These are phyloP conservation scores for Musca vetustissima DNA, from an alignment of 1,140 invertebrate genomes.

Conservation along the genomic window DNA sequence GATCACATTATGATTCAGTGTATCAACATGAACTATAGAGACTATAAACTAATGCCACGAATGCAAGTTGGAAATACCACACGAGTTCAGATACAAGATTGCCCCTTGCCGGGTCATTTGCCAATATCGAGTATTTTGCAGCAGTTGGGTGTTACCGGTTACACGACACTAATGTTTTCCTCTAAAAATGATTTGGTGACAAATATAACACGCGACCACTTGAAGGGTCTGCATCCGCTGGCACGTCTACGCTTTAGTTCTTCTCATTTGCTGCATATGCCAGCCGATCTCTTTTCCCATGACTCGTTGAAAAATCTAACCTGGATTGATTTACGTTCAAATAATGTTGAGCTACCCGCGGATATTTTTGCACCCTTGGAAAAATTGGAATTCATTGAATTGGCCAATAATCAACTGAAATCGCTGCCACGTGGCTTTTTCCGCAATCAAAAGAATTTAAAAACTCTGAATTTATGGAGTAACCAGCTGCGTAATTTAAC, in stretches of 20 bases:
- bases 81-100: slow-evolving; percentile 43
- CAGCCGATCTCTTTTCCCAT: slow-evolving; percentile 62
- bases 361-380: slow-evolving; percentile 60
- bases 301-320: slow-evolving; percentile 58
- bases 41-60: slow-evolving; percentile 41
- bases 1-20: slow-evolving; percentile 44
- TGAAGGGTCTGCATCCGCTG: slow-evolving; percentile 40
- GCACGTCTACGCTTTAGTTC: slow-evolving; percentile 42
- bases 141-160: slow-evolving; percentile 39
- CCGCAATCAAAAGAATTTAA: slow-evolving; percentile 60
- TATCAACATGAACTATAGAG: slow-evolving; percentile 34
- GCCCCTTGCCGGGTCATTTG: slow-evolving; percentile 41
- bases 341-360: slow-evolving; percentile 61
- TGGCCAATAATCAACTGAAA: slow-evolving; percentile 63
- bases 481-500: slow-evolving; percentile 64
- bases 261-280: slow-evolving; percentile 56
- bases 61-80: slow-evolving; percentile 39
- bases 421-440: slow-evolving; percentile 63
- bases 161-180: slow-evolving; percentile 43
- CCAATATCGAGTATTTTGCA: slow-evolving; percentile 45
- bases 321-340: slow-evolving; percentile 63
- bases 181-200: slow-evolving; percentile 42
- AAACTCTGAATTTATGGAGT: slow-evolving; percentile 64
- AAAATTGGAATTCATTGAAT: slow-evolving; percentile 62
- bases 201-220: slow-evolving; percentile 43